Conservation (phyloP, 2,113 vertebrate species). For the Callionymus lyra region DNA sequence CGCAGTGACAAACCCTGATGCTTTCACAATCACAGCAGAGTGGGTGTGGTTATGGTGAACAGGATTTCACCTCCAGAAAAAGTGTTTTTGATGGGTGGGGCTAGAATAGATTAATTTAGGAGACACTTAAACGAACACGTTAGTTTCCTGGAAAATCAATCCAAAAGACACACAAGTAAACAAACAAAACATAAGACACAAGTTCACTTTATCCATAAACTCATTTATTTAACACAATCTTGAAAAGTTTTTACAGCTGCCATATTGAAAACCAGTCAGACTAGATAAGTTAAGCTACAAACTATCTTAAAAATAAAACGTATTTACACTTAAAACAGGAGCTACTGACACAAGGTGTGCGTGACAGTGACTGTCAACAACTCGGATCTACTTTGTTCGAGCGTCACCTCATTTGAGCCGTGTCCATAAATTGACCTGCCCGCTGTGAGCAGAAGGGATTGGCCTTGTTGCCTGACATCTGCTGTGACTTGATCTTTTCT, state of each 20-base stretch:
- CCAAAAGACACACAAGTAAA: neutral
- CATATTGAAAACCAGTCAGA: slow-evolving; percentile 34
- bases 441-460: slow-evolving; percentile 17
- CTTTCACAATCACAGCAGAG: no score
- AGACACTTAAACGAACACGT: no score
- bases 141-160: no score
- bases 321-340: slow-evolving; percentile 18
- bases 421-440: slow-evolving; percentile 6
- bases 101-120: no score
- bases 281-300: slow-evolving; percentile 1
- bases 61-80: no score
- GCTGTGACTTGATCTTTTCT: slow-evolving; percentile 35
- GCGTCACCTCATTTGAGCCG: neutral
- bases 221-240: slow-evolving; percentile 40
- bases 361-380: neutral
- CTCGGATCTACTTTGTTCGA: no score
- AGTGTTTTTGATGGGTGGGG: no score
- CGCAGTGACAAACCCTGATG: no score
- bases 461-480: slow-evolving; percentile 29
- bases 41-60: no score
- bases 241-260: slow-evolving; percentile 51
- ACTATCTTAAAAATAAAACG: neutral
- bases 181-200: neutral
- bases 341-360: neutral
- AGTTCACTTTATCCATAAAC: slow-evolving; percentile 19